Base-by-base conservation (phyloP, 1,140 invertebrate genomes). In the Drosophila saltans region DNA sequence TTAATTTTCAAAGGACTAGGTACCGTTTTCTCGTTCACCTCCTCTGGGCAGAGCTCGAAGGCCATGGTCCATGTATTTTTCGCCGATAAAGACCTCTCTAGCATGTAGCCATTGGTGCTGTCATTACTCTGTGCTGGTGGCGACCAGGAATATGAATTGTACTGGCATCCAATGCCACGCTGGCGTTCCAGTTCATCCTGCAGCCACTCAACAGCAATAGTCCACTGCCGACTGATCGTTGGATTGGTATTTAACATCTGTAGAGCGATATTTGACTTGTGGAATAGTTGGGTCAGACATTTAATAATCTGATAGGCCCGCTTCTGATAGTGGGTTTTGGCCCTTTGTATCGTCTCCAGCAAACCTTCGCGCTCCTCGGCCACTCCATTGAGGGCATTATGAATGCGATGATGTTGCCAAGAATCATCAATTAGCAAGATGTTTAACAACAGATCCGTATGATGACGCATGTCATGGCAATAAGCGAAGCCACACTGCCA, bases 241-340 rank as follows among this genome's bases (percentile, higher is more conserved):
- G 94, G 93, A 92, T 96, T 96, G 11, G 94, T 94, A 83, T 96
- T 94, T 52, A 98, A 93, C 92, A 98, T 95, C 66, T 95, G 94
- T 83, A 96, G 94, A 1, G 96, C 96, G 36, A 94, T 91, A 33
- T 94, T 95, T 92, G 97, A 98, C 80, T 97, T 97, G 74, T 95
- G 95, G 93, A 99, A 98, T 30, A 99, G 93, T 66, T 96, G 95
- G 26, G 98, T 98, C 93, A 99, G 95, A 92, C 97, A 97, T 93
- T 99, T 99, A 40, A 99, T 98, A 92, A 98, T 99, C 91, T 98
- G 97, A 93, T 99, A 99, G 40, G 98, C 97, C 75, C 98, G 93
- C 93, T 99, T 99, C 92, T 99, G 98, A 92, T 99, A 98, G 93
- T 98, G 97, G 77, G 96, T 97, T 91, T 98, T 98, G 33, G 97